Conservation (phyloP, 2,888 invertebrate species). For the Malthinus seriepunctatus region DNA sequence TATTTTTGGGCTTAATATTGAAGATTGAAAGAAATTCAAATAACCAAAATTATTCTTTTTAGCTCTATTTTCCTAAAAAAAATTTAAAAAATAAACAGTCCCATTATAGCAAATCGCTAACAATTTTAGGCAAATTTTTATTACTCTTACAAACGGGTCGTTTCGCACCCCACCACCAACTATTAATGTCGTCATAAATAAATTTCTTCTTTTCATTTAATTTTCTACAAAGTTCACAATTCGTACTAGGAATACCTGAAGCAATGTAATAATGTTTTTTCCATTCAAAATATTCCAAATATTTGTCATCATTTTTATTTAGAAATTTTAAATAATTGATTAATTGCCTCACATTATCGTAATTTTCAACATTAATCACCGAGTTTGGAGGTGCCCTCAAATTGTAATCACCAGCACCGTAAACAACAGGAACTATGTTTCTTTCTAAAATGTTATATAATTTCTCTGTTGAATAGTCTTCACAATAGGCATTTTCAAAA, state of each 20-base stretch:
- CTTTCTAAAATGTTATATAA: slow-evolving; percentile 23
- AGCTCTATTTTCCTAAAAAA: no score
- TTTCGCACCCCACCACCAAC: slow-evolving; percentile 6
- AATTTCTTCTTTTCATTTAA: slow-evolving; percentile 14
- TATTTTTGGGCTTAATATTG: no score
- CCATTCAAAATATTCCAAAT: slow-evolving; percentile 59
- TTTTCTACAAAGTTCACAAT: slow-evolving; percentile 21
- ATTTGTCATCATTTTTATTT: slow-evolving; percentile 57
- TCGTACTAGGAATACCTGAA: background rate
- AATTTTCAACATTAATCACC: slow-evolving; percentile 39
- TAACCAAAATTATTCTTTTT: no score
- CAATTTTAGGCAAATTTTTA: slow-evolving; percentile 6
- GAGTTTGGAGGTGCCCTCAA: slow-evolving; percentile 28
- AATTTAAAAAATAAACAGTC: no score
- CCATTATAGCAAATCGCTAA: background rate
- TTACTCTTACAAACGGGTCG: background rate
- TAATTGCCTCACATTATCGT: slow-evolving; percentile 55
- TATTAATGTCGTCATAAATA: slow-evolving; percentile 1
- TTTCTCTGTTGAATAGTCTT: slow-evolving; percentile 32
- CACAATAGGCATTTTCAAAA: slow-evolving; percentile 32
- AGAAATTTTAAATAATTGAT: slow-evolving; percentile 57
- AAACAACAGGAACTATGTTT: slow-evolving; percentile 31
- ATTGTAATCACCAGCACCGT: slow-evolving; percentile 30
- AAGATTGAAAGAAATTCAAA: no score
- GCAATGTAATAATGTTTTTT: slow-evolving; percentile 20